Evolutionary conservation across 2,113 vertebrate species (phyloP), one percentile per base, ranked within the genome.

Genomic region (Ranitomeya variabilis): DNA sequence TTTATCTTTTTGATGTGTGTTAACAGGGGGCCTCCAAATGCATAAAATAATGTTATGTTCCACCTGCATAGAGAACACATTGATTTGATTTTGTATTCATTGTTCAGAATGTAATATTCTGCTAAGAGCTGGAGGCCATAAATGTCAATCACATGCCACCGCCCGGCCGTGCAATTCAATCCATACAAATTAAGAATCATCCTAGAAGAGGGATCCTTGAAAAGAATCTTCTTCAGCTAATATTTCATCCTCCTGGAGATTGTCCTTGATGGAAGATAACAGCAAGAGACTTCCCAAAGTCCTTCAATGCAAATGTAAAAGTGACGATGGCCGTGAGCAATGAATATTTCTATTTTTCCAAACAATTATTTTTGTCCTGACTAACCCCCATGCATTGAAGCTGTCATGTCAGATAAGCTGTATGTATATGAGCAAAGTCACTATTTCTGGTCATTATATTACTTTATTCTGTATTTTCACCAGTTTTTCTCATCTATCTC

Each of bases 91-190:
- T 80, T 86, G 79, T 71, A 89, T 82, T 86, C 59, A 89, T 83
- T 89, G 79, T 77, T 60, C 79, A 77, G 73, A 85, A 83, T 71
- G 37, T 74, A 89, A 13, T 45, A 85, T 78, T 83, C 84, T 26
- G 71, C 82, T 60, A 84, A 57, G 60, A 69, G 85, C 64, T 79
- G 10, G 31, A 84, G 81, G 81, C 86, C 74, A 80, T 87, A 77
- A 87, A 71, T 80, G 86, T 90, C 89, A 90, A 84, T 85, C 89
- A 62, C 86, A 60, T 87, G 66, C 80, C 55, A 64, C 71, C 18
- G 62, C 81, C 52, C 14, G 81, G 62, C 67, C 66, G 81, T 21
- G 86, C 86, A 76, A 85, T 90, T 73, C 79, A 74, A 88, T 85
- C 86, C 83, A 21, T 59, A 85, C 77, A 90, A 81, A 81, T 59